Percentiles rank a stretch among this genome's conserved stretches.
Conservation (phyloP, 2,113 vertebrate species). For the Cinclus mexicanus region DNA sequence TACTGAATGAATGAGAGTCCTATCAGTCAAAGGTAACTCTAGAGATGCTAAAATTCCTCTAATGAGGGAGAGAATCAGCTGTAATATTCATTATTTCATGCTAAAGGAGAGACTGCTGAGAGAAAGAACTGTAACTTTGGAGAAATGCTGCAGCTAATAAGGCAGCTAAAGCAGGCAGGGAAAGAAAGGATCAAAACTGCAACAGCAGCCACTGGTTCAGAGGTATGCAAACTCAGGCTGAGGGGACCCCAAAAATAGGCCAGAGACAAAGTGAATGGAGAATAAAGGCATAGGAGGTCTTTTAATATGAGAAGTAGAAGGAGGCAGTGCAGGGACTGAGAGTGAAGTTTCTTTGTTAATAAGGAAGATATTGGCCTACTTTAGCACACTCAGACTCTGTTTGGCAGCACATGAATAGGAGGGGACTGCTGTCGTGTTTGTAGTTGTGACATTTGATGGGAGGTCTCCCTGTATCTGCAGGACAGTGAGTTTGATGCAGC, state of each 20-base stretch:
- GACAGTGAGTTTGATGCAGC: background rate
- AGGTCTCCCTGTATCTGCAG: background rate
- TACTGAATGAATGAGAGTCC: background rate
- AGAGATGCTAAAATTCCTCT: background rate
- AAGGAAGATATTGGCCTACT: slow-evolving; percentile 8
- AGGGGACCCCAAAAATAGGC: slow-evolving; percentile 39
- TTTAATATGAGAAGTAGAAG: background rate
- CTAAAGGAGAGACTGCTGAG: background rate
- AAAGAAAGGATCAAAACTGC: slow-evolving; percentile 6
- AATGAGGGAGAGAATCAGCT: background rate
- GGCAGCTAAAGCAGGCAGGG: background rate
- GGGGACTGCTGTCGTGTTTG: background rate
- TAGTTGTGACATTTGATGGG: background rate
- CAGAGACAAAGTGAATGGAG: background rate
- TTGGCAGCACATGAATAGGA: background rate
- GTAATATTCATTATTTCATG: background rate
- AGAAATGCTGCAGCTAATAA: background rate
- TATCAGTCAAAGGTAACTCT: background rate
- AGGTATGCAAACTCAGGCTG: background rate
- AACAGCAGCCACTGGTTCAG: background rate
- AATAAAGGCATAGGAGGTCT: background rate
- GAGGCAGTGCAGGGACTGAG: background rate
- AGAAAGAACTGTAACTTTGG: background rate
- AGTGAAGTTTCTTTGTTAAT: background rate
- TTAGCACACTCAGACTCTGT: background rate